phyloP scores from a whole-genome alignment of 2,797 vertebrate species.

The Rousettus madagascariensis region DNA sequence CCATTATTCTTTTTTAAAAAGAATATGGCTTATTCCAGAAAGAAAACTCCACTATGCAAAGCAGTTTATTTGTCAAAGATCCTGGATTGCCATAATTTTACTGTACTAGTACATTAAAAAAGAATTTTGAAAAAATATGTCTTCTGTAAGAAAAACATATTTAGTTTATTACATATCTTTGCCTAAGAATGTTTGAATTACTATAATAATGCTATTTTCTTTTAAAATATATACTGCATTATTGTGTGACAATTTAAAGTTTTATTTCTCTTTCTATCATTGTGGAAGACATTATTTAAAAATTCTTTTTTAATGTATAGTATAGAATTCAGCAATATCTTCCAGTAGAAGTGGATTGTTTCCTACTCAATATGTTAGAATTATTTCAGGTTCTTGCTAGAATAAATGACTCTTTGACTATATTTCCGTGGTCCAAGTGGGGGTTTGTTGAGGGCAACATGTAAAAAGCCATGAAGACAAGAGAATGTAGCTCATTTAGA shows the following conservation, averaged over 20 bases:
- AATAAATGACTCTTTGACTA: background rate
- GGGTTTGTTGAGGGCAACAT: background rate
- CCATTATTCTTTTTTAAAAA: background rate
- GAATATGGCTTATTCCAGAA: background rate
- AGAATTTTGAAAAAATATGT: background rate
- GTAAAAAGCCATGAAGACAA: background rate
- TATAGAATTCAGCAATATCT: background rate
- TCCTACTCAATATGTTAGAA: background rate
- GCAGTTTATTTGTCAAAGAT: background rate
- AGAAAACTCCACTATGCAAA: background rate
- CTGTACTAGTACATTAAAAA: background rate
- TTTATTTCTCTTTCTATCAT: background rate
- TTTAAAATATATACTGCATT: background rate
- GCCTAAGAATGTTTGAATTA: background rate
- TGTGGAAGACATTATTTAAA: background rate
- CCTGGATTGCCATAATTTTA: background rate
- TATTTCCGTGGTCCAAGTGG: background rate
- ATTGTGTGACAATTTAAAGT: background rate
- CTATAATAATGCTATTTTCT: background rate
- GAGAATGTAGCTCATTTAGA: background rate
- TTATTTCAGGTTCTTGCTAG: background rate
- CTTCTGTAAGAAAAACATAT: background rate
- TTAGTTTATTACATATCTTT: background rate
- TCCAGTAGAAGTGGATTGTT: background rate
- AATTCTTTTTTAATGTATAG: background rate